Conservation (phyloP, 2,888 invertebrate genomes). For the Trisateles emortualis region DNA sequence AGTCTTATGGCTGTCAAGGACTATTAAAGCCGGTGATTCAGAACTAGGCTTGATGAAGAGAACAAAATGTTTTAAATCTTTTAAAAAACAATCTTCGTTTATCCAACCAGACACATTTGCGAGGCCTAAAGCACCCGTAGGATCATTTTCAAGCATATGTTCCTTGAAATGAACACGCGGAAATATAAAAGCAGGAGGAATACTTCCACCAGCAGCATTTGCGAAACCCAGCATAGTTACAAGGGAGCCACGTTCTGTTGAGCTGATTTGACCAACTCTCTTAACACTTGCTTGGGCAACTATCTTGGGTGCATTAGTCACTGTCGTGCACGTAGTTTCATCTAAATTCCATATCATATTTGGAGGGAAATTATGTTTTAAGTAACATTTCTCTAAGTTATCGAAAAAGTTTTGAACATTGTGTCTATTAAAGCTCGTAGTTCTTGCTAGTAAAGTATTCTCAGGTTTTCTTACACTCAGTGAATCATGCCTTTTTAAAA, state of each 20-base stretch:
- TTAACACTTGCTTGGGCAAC: slow-evolving; percentile 22
- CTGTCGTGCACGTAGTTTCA: slow-evolving; percentile 21
- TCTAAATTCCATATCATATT: slow-evolving; percentile 31
- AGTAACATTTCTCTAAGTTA: slow-evolving; percentile 24
- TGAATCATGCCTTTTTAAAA: background rate
- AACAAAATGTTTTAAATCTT: slow-evolving; percentile 30
- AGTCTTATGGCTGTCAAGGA: background rate
- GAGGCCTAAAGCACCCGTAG: slow-evolving; percentile 11
- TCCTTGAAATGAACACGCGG: slow-evolving; percentile 28
- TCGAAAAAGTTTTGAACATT: slow-evolving; percentile 25
- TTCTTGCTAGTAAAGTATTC: slow-evolving; percentile 9
- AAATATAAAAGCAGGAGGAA: slow-evolving; percentile 25
- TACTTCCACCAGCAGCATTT: slow-evolving; percentile 30
- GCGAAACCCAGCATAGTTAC: slow-evolving; percentile 29
- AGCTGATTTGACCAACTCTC: slow-evolving; percentile 25
- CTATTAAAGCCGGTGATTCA: background rate
- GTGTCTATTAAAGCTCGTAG: slow-evolving; percentile 29
- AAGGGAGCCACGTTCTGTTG: slow-evolving; percentile 28
- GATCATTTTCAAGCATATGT: slow-evolving; percentile 29
- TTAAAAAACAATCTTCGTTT: slow-evolving; percentile 35
- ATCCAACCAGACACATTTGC: slow-evolving; percentile 35
- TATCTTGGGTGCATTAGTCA: slow-evolving; percentile 5
- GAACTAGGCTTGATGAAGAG: background rate
- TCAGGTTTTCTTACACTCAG: slow-evolving; percentile 27
- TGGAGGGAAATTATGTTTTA: slow-evolving; percentile 21